These are phyloP conservation scores for Slavum lentiscoides DNA, from an alignment of 2,888 invertebrate genomes.

Conservation along the genomic window DNA sequence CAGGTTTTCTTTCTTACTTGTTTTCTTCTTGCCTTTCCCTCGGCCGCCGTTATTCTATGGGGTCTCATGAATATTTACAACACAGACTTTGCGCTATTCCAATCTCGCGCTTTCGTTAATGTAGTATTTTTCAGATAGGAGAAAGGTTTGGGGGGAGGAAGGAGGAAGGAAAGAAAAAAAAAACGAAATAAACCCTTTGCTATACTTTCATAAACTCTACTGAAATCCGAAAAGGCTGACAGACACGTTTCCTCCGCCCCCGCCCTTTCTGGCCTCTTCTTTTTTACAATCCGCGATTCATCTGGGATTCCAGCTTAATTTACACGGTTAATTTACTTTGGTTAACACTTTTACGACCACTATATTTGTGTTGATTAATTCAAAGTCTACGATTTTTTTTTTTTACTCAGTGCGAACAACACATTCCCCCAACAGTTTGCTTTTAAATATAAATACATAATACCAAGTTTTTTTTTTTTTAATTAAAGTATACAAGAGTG, in stretches of 20 bases:
- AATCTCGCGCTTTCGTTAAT: constrained; percentile 44
- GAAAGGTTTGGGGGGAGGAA: background rate
- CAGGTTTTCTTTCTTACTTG: constrained; percentile 25
- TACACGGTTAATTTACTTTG: constrained; percentile 38
- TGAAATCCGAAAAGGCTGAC: background rate
- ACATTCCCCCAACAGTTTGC: too few species aligned
- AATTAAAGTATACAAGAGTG: too few species aligned
- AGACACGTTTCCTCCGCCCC: constrained; percentile 5
- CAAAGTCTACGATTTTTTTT: constrained; percentile 8
- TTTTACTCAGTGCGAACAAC: background rate
- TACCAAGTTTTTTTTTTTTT: background rate
- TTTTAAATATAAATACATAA: background rate
- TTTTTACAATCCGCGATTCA: constrained; percentile 17
- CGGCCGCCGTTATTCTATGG: too few species aligned
- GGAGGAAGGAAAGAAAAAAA: background rate
- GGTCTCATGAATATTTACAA: constrained; percentile 51
- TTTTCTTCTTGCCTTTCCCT: background rate
- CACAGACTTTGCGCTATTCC: constrained; percentile 48
- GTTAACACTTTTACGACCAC: constrained; percentile 30
- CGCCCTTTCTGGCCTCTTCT: background rate
- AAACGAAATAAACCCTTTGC: constrained; percentile 24
- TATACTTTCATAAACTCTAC: constrained; percentile 41
- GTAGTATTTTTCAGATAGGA: constrained; percentile 33
- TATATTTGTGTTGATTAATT: constrained; percentile 23
- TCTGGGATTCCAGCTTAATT: background rate